Conservation (phyloP, 92 coral and sea anemone genomes). For the Pocillopora meandrina region DNA sequence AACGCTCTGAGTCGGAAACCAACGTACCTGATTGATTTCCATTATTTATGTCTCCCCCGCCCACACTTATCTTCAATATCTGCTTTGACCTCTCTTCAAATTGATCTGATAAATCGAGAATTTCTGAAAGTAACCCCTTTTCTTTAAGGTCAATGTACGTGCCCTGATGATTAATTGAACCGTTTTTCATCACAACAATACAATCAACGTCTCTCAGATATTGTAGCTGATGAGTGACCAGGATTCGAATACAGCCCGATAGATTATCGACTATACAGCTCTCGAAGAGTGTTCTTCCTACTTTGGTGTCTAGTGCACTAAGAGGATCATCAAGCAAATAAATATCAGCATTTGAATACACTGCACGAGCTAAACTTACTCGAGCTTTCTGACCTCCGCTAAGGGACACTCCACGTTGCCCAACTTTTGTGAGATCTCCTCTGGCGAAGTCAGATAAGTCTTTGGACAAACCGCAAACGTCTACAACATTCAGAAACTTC, state of each 20-base stretch:
- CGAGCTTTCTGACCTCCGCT: constrained; percentile 37
- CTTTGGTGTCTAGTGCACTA: constrained; percentile 26
- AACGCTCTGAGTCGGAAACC: background rate
- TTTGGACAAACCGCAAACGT: constrained; percentile 8
- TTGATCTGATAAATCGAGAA: background rate
- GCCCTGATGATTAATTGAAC: constrained; percentile 8
- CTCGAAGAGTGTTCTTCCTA: constrained; percentile 12
- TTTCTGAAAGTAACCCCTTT: background rate
- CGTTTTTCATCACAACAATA: constrained; percentile 1
- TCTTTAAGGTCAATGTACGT: background rate
- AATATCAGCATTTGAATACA: constrained; percentile 29
- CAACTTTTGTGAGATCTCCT: constrained; percentile 21
- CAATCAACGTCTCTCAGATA: constrained; percentile 9
- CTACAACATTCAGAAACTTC: constrained; percentile 16
- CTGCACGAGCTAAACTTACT: constrained; percentile 34
- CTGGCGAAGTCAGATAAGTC: constrained; percentile 11
- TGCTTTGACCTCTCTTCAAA: background rate
- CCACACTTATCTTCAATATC: background rate
- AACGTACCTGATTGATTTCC: background rate
- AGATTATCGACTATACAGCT: constrained; percentile 1
- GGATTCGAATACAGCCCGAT: constrained; percentile 8
- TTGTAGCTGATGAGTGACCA: constrained; percentile 20
- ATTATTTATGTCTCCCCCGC: background rate
- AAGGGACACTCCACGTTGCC: constrained; percentile 30
- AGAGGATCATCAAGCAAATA: constrained; percentile 27